These are phyloP conservation scores for Arrhopalites spinosus DNA, from an alignment of 2,888 invertebrate species.

Conservation along the genomic window DNA sequence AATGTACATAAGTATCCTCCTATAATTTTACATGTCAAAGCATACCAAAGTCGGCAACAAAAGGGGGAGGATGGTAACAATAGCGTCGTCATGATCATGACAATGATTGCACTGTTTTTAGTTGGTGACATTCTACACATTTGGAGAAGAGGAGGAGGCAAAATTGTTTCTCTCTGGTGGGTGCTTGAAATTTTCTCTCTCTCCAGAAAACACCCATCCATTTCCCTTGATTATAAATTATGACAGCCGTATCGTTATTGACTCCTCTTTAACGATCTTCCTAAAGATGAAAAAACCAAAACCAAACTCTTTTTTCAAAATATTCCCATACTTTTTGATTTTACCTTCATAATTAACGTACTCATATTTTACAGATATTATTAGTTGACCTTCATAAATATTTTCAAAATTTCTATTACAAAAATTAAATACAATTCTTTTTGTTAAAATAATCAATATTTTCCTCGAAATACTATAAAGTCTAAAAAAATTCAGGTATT, in stretches of 20 bases:
- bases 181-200: conserved; percentile 15
- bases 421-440: too few relatives aligned
- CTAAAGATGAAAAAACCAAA: neutral
- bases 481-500: too few relatives aligned
- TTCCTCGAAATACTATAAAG: too few relatives aligned
- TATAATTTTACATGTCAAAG: too few relatives aligned
- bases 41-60: conserved; percentile 2
- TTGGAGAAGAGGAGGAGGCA: neutral
- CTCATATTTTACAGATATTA: too few relatives aligned
- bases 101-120: conserved; percentile 34
- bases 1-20: too few relatives aligned
- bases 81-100: conserved; percentile 31
- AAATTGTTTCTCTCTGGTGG: conserved; percentile 30
- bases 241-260: conserved; percentile 36
- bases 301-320: conserved; percentile 3
- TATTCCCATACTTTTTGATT: neutral
- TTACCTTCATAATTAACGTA: too few relatives aligned
- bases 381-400: too few relatives aligned
- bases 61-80: conserved; percentile 15
- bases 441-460: too few relatives aligned
- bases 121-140: conserved; percentile 28
- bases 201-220: conserved; percentile 37
- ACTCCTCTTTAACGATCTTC: conserved; percentile 23
- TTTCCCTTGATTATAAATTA: conserved; percentile 36
- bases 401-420: too few relatives aligned